Conservation (phyloP, 1,140 invertebrate species). For the Atta texana region DNA sequence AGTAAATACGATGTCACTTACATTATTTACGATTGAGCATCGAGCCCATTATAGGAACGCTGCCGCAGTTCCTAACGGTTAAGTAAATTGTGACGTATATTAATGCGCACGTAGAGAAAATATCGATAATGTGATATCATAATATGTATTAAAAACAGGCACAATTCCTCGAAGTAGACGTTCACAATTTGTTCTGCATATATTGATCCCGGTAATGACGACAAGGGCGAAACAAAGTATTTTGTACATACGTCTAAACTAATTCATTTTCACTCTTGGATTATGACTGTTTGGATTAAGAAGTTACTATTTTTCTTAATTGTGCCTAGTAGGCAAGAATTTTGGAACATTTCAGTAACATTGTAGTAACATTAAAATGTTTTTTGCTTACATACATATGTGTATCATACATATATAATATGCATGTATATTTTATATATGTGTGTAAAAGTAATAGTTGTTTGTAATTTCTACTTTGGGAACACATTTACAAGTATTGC, state of each 20-base stretch:
- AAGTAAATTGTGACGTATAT: constrained; percentile 24
- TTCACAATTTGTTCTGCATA: constrained; percentile 30
- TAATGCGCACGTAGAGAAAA: constrained; percentile 11
- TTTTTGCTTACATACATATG: too few species aligned
- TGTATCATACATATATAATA: too few species aligned
- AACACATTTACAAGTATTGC: background rate
- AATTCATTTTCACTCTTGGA: background rate
- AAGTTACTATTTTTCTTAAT: background rate
- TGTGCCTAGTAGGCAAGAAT: too few species aligned
- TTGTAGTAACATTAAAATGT: too few species aligned
- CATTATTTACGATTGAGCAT: constrained; percentile 1
- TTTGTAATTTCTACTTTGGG: background rate
- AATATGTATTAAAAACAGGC: background rate
- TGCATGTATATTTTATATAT: background rate
- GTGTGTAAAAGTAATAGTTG: background rate
- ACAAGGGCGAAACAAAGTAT: background rate
- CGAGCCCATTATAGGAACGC: background rate
- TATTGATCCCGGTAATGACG: constrained; percentile 7
- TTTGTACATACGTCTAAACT: constrained; percentile 10
- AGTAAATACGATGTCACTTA: background rate
- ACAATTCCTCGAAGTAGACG: constrained; percentile 30
- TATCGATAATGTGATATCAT: constrained; percentile 8
- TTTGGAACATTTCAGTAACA: too few species aligned
- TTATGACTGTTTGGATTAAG: background rate
- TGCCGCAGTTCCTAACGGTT: background rate